These are phyloP conservation scores for Catostomus latipinnis DNA, from an alignment of 2,797 vertebrate genomes.

Conservation along the genomic window DNA sequence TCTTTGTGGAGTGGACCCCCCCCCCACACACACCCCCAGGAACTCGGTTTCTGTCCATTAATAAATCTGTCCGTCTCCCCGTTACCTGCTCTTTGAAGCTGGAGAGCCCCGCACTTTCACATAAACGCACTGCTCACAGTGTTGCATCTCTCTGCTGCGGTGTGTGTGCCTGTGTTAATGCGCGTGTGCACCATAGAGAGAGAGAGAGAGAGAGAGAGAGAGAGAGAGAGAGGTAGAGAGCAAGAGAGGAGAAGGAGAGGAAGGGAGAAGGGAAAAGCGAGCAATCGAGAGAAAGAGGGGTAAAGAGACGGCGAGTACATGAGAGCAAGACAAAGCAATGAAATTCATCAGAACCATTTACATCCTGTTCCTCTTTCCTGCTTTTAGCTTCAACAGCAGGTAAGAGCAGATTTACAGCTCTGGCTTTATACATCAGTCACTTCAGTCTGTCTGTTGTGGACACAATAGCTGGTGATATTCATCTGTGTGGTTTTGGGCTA, in stretches of 20 bases:
- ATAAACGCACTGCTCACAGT: slow-evolving; percentile 65
- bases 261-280: slow-evolving; percentile 38
- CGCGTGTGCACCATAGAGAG: slow-evolving; percentile 62
- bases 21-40: slow-evolving; percentile 63
- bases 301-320: slow-evolving; percentile 72
- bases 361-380: slow-evolving; percentile 80
- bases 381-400: slow-evolving; percentile 81
- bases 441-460: slow-evolving; percentile 52
- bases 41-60: slow-evolving; percentile 74
- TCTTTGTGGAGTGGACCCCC: slow-evolving; percentile 56
- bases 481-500: slow-evolving; percentile 59
- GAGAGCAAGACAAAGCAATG: slow-evolving; percentile 80
- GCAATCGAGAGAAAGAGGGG: slow-evolving; percentile 45
- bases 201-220: slow-evolving; percentile 65
- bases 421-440: slow-evolving; percentile 32
- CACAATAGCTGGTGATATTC: slow-evolving; percentile 60
- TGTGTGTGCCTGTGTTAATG: slow-evolving; percentile 56
- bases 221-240: slow-evolving; percentile 66
- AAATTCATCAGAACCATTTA: slow-evolving; percentile 82
- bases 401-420: slow-evolving; percentile 64
- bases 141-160: slow-evolving; percentile 77
- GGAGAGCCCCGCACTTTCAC: slow-evolving; percentile 67
- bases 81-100: slow-evolving; percentile 76
- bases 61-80: slow-evolving; percentile 74
- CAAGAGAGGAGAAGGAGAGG: slow-evolving; percentile 30